phyloP scores from a whole-genome alignment of 2,113 vertebrate species.

The Atrichornis clamosus region DNA sequence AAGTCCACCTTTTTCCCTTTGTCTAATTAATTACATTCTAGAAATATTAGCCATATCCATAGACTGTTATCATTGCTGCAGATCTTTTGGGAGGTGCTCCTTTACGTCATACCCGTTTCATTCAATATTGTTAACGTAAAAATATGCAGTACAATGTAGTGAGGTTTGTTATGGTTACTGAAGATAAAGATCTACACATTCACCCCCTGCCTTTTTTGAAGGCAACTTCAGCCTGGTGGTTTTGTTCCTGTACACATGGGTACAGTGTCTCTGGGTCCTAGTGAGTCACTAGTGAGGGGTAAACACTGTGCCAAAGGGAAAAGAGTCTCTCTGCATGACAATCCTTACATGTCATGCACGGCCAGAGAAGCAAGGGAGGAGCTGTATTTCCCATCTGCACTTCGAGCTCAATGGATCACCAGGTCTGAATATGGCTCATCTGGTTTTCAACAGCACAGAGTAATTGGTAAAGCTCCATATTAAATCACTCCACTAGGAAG shows the following conservation, averaged over 20 bases:
- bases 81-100: neutral
- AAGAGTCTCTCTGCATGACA: neutral
- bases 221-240: neutral
- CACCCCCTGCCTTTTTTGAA: neutral
- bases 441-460: neutral
- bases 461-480: neutral
- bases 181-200: conserved; percentile 21
- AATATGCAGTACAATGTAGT: neutral
- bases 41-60: neutral
- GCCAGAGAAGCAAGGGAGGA: neutral
- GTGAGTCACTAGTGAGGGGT: neutral
- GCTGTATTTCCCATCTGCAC: neutral
- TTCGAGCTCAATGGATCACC: neutral
- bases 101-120: neutral
- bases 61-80: neutral
- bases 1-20: neutral
- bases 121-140: neutral
- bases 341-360: neutral
- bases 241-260: neutral
- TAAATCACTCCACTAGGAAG: neutral
- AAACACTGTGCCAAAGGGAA: neutral
- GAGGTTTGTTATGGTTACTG: conserved; percentile 13
- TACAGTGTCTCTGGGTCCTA: neutral
- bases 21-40: neutral
- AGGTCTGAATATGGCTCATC: neutral